phyloP scores from a whole-genome alignment of 2,888 invertebrate species.

The Diploptera punctata region DNA sequence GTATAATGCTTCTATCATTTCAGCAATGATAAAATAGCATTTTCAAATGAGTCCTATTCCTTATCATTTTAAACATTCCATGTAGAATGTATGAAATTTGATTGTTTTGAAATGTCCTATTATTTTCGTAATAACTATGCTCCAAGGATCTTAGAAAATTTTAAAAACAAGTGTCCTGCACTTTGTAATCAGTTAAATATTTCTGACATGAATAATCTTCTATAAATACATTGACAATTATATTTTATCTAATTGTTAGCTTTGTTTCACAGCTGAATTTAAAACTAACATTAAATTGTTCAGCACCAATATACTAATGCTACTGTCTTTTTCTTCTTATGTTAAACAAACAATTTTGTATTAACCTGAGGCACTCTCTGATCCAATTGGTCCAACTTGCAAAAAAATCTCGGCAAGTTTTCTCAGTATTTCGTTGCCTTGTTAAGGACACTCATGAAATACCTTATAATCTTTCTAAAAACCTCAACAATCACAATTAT shows the following conservation, averaged over 20 bases:
- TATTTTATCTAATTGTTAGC: conserved; percentile 24
- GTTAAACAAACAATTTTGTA: conserved; percentile 12
- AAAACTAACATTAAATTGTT: background rate
- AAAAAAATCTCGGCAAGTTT: conserved; percentile 5
- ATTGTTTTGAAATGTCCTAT: conserved; percentile 10
- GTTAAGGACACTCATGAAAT: conserved; percentile 35
- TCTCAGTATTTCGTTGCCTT: conserved; percentile 34
- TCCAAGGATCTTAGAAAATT: conserved; percentile 32
- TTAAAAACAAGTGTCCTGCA: conserved; percentile 40
- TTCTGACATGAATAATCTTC: conserved; percentile 22
- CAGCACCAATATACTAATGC: conserved; percentile 25
- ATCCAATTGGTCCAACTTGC: conserved; percentile 34
- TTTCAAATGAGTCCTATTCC: background rate
- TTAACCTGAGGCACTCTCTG: conserved; percentile 33
- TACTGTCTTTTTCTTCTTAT: conserved; percentile 36
- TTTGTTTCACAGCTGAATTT: background rate
- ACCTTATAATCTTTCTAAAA: background rate
- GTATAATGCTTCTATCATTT: background rate
- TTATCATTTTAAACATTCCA: conserved; percentile 26
- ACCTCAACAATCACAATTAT: background rate
- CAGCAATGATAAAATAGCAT: conserved; percentile 1
- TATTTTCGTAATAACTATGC: conserved; percentile 12
- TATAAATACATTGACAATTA: conserved; percentile 29
- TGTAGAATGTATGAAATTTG: conserved; percentile 19
- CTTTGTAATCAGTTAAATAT: conserved; percentile 29